Evolutionary conservation across 1,140 invertebrate genomes (phyloP).

Genomic region (Euglossa dilemma): DNA sequence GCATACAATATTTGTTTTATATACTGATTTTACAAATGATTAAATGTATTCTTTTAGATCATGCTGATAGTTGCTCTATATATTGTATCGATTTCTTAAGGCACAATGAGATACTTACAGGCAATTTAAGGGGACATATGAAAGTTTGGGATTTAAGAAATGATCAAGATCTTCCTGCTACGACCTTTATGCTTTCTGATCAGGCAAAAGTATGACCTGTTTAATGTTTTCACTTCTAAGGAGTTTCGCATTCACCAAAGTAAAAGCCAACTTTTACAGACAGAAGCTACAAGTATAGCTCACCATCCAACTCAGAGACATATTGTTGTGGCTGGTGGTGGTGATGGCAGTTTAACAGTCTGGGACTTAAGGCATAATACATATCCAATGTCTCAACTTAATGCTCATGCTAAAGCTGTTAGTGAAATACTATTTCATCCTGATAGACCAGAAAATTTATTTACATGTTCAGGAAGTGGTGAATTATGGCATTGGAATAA

Average conservation of each 20-base stretch:
- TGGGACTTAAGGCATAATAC: conserved; percentile 93
- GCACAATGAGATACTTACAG: conserved; percentile 91
- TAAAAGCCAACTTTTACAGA: conserved; percentile 71
- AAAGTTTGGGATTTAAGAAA: conserved; percentile 93
- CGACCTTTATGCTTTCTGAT: conserved; percentile 87
- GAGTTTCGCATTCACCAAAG: not conserved
- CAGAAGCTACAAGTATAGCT: conserved; percentile 88
- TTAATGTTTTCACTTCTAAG: not conserved
- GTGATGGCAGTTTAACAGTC: conserved; percentile 91
- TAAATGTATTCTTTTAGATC: conserved; percentile 82
- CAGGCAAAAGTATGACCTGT: conserved; percentile 81
- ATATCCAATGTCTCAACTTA: conserved; percentile 90
- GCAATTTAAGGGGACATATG: conserved; percentile 92
- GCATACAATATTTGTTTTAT: not conserved
- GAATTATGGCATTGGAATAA: conserved; percentile 94
- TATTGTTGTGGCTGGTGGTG: conserved; percentile 91
- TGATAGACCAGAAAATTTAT: conserved; percentile 90
- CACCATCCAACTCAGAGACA: conserved; percentile 94
- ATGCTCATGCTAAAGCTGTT: conserved; percentile 89
- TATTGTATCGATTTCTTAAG: conserved; percentile 89
- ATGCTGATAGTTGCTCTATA: conserved; percentile 92
- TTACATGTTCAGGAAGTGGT: conserved; percentile 90
- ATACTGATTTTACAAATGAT: conserved; percentile 12
- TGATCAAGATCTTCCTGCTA: conserved; percentile 83
- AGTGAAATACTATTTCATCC: conserved; percentile 93